Conservation (phyloP, 2,888 invertebrate genomes). For the Acheta domesticus region DNA sequence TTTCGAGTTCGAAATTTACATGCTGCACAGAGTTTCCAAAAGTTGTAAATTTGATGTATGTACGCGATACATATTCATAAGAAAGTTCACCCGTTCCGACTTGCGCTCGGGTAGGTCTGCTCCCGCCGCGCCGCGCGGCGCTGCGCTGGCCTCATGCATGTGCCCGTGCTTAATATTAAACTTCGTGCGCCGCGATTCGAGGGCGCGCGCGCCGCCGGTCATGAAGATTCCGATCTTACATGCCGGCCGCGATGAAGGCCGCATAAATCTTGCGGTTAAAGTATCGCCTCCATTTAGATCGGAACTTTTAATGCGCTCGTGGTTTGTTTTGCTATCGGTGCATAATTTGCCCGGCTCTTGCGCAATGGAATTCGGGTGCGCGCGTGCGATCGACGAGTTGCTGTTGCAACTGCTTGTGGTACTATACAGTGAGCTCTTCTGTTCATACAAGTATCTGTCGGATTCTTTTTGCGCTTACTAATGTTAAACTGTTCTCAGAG, state of each 20-base stretch:
- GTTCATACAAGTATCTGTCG: too few species aligned
- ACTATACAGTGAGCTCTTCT: too few species aligned
- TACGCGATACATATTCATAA: constrained; percentile 4
- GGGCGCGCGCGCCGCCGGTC: background rate
- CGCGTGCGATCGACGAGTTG: too few species aligned
- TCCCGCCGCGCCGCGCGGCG: background rate
- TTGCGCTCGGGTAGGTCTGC: background rate
- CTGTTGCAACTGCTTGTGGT: too few species aligned
- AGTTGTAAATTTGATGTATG: constrained; percentile 18
- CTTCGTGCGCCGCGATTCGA: background rate
- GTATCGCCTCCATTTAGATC: background rate
- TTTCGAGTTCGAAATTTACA: constrained; percentile 18
- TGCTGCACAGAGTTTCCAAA: background rate
- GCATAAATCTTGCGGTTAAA: background rate
- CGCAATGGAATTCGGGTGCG: too few species aligned
- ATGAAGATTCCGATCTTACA: background rate
- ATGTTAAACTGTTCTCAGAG: too few species aligned
- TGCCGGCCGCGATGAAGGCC: background rate
- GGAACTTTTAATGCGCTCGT: background rate
- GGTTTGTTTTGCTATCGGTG: too few species aligned
- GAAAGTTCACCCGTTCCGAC: background rate
- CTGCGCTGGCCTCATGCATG: background rate
- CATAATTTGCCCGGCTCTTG: too few species aligned
- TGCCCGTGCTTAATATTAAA: constrained; percentile 18
- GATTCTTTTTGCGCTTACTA: too few species aligned